Percentiles rank a stretch among this genome's conserved stretches.
These are phyloP conservation scores for Dendrolimus houi DNA, from an alignment of 2,888 invertebrate species.

Conservation along the genomic window DNA sequence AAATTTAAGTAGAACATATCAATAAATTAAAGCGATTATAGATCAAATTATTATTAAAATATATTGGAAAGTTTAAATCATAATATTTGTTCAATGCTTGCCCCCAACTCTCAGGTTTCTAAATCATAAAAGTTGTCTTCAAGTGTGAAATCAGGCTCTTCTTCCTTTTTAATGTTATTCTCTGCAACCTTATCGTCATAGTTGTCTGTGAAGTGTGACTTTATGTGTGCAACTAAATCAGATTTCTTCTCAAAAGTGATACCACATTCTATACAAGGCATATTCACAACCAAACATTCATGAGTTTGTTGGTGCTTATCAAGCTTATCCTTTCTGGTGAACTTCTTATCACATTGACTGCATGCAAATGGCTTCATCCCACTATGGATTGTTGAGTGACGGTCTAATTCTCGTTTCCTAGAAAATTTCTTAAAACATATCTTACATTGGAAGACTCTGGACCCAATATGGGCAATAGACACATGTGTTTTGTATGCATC, in stretches of 20 bases:
- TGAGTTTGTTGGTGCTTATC: slow-evolving; percentile 81
- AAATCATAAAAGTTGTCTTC: slow-evolving; percentile 62
- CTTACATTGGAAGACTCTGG: slow-evolving; percentile 78
- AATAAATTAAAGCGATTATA: neutral
- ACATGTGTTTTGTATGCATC: slow-evolving; percentile 73
- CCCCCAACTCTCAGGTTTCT: slow-evolving; percentile 42
- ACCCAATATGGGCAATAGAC: slow-evolving; percentile 66
- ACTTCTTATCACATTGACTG: slow-evolving; percentile 79
- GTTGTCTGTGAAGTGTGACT: slow-evolving; percentile 72
- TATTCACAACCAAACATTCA: slow-evolving; percentile 76
- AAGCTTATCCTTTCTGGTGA: slow-evolving; percentile 82
- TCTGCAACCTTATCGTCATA: slow-evolving; percentile 56
- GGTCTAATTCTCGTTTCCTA: slow-evolving; percentile 81
- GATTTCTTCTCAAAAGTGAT: slow-evolving; percentile 77
- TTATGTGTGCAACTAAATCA: slow-evolving; percentile 76
- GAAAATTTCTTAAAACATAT: slow-evolving; percentile 82
- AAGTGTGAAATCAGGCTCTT: slow-evolving; percentile 45
- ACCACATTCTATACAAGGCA: slow-evolving; percentile 79
- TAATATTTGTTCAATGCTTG: neutral
- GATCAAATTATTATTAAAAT: too few relatives aligned
- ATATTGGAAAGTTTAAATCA: neutral
- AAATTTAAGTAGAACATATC: neutral
- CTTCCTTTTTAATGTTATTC: slow-evolving; percentile 56
- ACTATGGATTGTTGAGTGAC: slow-evolving; percentile 81
- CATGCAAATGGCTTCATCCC: slow-evolving; percentile 82